These are phyloP conservation scores for Zophobas atratus DNA, from an alignment of 1,140 invertebrate genomes.

Conservation along the genomic window DNA sequence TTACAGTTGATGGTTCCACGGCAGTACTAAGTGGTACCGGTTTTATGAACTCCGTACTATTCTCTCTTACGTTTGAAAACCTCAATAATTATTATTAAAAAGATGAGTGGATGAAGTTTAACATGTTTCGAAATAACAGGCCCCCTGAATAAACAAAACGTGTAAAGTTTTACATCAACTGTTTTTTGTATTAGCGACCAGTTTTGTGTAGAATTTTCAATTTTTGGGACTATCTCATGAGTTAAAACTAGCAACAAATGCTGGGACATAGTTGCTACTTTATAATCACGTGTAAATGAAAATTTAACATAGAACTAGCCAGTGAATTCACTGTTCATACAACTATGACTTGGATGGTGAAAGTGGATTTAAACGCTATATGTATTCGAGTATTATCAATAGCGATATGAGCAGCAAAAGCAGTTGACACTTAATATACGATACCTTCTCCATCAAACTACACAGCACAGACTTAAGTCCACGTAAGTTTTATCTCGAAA, in stretches of 20 bases:
- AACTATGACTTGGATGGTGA: conserved; percentile 49
- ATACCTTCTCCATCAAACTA: conserved; percentile 68
- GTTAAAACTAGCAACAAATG: conserved; percentile 32
- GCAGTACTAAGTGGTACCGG: no score
- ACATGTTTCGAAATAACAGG: conserved; percentile 38
- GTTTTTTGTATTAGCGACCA: conserved; percentile 26
- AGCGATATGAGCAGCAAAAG: conserved; percentile 64
- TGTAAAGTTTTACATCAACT: conserved; percentile 47
- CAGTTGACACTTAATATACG: conserved; percentile 62
- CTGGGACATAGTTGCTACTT: conserved; percentile 50
- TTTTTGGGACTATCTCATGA: no score
- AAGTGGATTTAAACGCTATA: conserved; percentile 34
- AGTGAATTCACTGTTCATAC: conserved; percentile 55
- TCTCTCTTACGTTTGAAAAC: no score
- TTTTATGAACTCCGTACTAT: no score
- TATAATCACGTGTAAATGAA: conserved; percentile 16
- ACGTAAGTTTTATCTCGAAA: conserved; percentile 59
- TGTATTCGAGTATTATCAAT: conserved; percentile 52
- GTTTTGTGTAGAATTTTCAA: conserved; percentile 23
- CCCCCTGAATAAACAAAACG: conserved; percentile 19
- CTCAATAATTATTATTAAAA: no score
- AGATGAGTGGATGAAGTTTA: not conserved
- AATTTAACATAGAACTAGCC: conserved; percentile 37
- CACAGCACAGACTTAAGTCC: conserved; percentile 64
- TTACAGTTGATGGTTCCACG: no score